Conservation (phyloP, 2,888 invertebrate genomes). For the Andrena bicolor region DNA sequence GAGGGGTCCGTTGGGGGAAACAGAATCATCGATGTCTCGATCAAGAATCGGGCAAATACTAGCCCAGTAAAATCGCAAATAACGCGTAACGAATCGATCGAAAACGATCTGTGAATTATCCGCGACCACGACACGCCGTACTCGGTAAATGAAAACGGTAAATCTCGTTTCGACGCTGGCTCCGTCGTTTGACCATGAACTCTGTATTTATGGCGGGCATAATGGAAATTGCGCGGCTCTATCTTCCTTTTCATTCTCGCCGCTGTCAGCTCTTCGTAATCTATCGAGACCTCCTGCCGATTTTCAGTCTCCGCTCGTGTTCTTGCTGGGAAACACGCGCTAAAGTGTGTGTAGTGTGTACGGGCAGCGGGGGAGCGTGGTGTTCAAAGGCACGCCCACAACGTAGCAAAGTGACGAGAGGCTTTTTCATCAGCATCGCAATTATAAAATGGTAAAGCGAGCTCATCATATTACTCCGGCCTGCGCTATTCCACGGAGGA, state of each 20-base stretch:
- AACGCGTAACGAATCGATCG: conserved; percentile 4
- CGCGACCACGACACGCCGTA: neutral
- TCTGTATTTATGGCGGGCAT: conserved; percentile 46
- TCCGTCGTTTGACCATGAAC: conserved; percentile 39
- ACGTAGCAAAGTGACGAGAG: conserved; percentile 52
- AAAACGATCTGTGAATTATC: conserved; percentile 27
- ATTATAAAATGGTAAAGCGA: conserved; percentile 68
- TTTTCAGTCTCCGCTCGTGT: conserved; percentile 32
- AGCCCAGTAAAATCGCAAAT: neutral
- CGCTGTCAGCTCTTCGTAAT: conserved; percentile 35
- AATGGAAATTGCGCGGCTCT: conserved; percentile 43
- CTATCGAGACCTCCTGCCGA: conserved; percentile 42
- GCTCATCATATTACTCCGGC: conserved; percentile 55
- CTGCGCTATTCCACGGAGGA: conserved; percentile 31
- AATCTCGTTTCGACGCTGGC: conserved; percentile 27
- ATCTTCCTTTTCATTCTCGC: conserved; percentile 15
- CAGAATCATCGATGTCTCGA: no score
- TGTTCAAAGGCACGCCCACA: conserved; percentile 46
- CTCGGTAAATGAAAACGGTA: conserved; percentile 50
- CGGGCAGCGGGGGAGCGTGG: neutral
- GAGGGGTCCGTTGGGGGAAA: neutral
- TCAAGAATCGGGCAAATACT: neutral
- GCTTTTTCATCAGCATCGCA: conserved; percentile 63
- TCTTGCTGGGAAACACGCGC: conserved; percentile 16
- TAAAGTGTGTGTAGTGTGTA: neutral